These are phyloP conservation scores for Neodiprion pinetum DNA, from an alignment of 1,140 invertebrate genomes.

Conservation along the genomic window DNA sequence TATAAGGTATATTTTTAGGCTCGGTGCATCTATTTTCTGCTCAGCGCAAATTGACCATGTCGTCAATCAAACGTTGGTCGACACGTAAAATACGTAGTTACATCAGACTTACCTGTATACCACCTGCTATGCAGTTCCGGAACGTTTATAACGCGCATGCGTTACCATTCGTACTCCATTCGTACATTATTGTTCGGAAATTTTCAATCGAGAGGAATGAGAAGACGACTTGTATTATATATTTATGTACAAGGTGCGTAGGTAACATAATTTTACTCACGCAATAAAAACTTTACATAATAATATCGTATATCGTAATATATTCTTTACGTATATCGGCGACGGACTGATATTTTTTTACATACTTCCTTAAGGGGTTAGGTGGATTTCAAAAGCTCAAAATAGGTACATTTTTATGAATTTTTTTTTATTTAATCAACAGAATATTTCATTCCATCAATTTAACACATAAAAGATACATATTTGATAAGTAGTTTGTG, in stretches of 20 bases:
- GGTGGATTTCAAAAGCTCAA: no score
- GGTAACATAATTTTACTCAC: slow-evolving; percentile 43
- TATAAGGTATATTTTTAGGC: neutral
- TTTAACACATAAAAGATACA: no score
- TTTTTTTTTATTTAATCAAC: no score
- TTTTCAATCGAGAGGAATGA: neutral
- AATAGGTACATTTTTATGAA: no score
- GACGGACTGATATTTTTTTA: slow-evolving; percentile 28
- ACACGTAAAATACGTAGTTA: neutral
- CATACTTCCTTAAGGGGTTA: no score
- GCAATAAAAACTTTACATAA: slow-evolving; percentile 45
- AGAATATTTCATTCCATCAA: no score
- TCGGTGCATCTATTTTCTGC: neutral
- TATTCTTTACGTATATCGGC: slow-evolving; percentile 38
- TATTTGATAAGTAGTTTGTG: no score
- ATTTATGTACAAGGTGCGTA: slow-evolving; percentile 32
- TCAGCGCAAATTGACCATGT: neutral
- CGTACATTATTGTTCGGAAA: neutral
- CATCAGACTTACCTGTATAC: neutral
- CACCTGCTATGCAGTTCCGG: neutral
- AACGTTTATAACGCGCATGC: neutral
- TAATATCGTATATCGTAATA: slow-evolving; percentile 34
- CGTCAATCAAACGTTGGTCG: neutral
- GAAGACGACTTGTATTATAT: slow-evolving; percentile 30
- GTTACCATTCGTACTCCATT: neutral